These are phyloP conservation scores for Halcyon smyrnensis DNA, from an alignment of 2,797 vertebrate genomes.

Conservation along the genomic window DNA sequence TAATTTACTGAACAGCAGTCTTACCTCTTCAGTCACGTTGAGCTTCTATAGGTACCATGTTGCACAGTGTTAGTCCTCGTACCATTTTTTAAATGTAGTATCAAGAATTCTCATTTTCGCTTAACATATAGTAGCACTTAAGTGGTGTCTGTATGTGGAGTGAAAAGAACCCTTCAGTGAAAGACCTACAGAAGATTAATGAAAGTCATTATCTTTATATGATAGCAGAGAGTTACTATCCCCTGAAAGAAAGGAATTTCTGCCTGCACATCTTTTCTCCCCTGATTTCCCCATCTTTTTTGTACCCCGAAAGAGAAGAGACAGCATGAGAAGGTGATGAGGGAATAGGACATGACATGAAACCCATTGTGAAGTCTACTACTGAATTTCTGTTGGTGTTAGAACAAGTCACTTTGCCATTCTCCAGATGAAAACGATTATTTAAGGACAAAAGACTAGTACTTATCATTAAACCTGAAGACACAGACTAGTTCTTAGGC, in stretches of 20 bases:
- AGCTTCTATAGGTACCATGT: background rate
- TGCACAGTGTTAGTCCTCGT: background rate
- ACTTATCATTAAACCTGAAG: constrained; percentile 68
- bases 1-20: background rate
- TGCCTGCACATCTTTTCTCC: constrained; percentile 6
- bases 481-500: constrained; percentile 53
- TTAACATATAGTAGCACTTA: background rate
- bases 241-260: constrained; percentile 43
- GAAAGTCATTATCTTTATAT: constrained; percentile 51
- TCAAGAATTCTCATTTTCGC: constrained; percentile 24
- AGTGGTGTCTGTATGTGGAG: background rate
- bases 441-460: constrained; percentile 67
- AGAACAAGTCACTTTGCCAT: constrained; percentile 53
- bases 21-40: background rate
- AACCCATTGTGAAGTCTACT: constrained; percentile 48
- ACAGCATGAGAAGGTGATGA: constrained; percentile 19
- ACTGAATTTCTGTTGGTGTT: constrained; percentile 59
- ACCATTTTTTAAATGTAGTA: background rate
- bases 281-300: background rate
- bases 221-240: constrained; percentile 12
- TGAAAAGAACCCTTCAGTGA: constrained; percentile 11
- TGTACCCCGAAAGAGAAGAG: constrained; percentile 26
- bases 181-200: constrained; percentile 53
- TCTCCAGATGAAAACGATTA: constrained; percentile 60
- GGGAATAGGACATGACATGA: constrained; percentile 36